Evolutionary conservation across 2,888 invertebrate genomes (phyloP).

Genomic region (Iphiclides podalirius): DNA sequence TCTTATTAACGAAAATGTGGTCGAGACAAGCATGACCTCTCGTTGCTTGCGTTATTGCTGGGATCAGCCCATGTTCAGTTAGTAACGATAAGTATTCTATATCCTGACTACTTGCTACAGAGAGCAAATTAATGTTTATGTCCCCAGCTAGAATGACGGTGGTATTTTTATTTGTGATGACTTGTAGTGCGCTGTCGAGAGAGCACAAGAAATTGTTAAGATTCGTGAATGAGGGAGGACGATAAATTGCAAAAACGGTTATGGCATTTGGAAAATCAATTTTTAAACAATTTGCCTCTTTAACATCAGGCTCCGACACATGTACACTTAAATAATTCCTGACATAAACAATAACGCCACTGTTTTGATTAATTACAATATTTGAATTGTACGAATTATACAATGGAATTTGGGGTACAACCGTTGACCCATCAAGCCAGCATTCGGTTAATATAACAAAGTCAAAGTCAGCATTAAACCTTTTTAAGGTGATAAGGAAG

Average conservation of each 20-base stretch:
- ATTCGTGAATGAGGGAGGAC: slow-evolving; percentile 1
- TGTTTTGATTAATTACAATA: background rate
- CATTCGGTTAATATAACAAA: background rate
- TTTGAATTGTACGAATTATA: background rate
- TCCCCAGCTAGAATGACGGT: background rate
- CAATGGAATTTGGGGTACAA: background rate
- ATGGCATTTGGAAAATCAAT: background rate
- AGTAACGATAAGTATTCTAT: too few relatives aligned
- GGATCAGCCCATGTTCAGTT: background rate
- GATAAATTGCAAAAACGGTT: background rate
- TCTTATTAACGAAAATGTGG: background rate
- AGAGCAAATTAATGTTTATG: too few relatives aligned
- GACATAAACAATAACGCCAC: background rate
- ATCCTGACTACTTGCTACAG: too few relatives aligned
- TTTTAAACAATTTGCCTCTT: background rate
- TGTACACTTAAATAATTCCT: background rate
- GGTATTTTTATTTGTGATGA: background rate
- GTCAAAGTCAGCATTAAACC: background rate
- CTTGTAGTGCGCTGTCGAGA: background rate
- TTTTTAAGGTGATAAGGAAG: background rate
- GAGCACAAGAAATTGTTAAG: background rate
- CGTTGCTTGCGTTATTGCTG: background rate
- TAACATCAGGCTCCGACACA: background rate
- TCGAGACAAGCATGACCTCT: background rate
- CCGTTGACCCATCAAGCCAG: background rate